Evolutionary conservation across 1,140 invertebrate species (phyloP).

Genomic region (Hormaphis cornu): DNA sequence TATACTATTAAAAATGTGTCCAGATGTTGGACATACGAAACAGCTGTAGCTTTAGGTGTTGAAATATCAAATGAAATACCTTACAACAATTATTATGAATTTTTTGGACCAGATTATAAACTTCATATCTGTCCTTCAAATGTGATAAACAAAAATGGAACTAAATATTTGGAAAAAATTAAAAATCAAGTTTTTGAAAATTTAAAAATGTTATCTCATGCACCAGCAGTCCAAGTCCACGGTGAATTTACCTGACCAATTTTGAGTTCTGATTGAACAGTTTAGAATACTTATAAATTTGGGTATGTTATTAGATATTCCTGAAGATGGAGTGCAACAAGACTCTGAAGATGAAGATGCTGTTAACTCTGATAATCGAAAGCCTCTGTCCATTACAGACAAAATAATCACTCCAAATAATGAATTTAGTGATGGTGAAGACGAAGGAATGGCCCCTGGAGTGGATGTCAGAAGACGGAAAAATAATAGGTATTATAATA

Average conservation of each 20-base stretch:
- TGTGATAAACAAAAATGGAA: slow-evolving; percentile 98
- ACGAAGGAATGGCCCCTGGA: slow-evolving; percentile 53
- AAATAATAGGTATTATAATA: slow-evolving; percentile 46
- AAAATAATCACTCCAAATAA: slow-evolving; percentile 92
- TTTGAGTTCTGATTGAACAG: background rate
- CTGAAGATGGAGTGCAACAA: slow-evolving; percentile 80
- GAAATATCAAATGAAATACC: slow-evolving; percentile 98
- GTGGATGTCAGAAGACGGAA: slow-evolving; percentile 59
- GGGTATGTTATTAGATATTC: slow-evolving; percentile 55
- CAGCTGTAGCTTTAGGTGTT: slow-evolving; percentile 84
- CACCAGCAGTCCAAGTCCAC: slow-evolving; percentile 95
- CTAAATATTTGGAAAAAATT: slow-evolving; percentile 97
- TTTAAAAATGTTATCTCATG: slow-evolving; percentile 92
- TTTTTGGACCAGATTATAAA: slow-evolving; percentile 99
- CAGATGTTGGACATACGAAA: slow-evolving; percentile 98
- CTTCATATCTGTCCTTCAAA: slow-evolving; percentile 99
- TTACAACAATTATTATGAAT: slow-evolving; percentile 99
- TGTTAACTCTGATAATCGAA: slow-evolving; percentile 80
- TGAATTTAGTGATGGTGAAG: slow-evolving; percentile 94
- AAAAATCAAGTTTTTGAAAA: slow-evolving; percentile 93
- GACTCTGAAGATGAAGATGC: slow-evolving; percentile 87
- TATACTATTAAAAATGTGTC: slow-evolving; percentile 98
- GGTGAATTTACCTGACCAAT: slow-evolving; percentile 53
- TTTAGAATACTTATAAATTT: background rate
- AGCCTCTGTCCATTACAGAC: slow-evolving; percentile 80